phyloP scores from a whole-genome alignment of 2,113 vertebrate species.

The Orientallactaga bullata region DNA sequence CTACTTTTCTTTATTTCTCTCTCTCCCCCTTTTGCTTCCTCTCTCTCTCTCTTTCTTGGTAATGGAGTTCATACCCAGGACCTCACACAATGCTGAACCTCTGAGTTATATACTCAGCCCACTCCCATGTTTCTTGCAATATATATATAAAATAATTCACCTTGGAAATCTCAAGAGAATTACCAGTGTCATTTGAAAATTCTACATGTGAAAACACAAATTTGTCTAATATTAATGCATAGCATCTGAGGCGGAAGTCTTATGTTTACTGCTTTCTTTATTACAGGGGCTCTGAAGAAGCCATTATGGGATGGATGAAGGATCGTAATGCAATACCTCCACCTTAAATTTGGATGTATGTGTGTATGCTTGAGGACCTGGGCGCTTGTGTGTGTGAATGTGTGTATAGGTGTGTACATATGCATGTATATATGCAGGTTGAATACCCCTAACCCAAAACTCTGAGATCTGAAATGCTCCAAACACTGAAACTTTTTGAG shows the following conservation, averaged over 20 bases:
- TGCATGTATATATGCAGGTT: conserved; percentile 54
- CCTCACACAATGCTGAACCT: not conserved
- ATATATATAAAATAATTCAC: not conserved
- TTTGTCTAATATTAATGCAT: not conserved
- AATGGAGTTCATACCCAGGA: not conserved
- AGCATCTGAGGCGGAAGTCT: not conserved
- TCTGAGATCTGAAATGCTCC: not conserved
- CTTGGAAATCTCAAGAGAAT: conserved; percentile 20
- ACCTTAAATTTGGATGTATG: conserved; percentile 85
- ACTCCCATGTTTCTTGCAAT: not conserved
- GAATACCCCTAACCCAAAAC: conserved; percentile 13
- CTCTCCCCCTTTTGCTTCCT: too few relatives aligned
- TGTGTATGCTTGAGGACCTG: conserved; percentile 43
- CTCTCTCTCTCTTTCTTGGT: too few relatives aligned
- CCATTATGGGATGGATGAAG: conserved; percentile 86
- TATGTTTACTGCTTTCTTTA: not conserved
- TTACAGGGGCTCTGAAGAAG: conserved; percentile 85
- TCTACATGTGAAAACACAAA: not conserved
- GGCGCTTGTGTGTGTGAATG: conserved; percentile 70
- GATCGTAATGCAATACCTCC: conserved; percentile 91
- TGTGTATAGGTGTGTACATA: conserved; percentile 37
- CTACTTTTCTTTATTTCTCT: not conserved
- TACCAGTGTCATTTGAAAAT: not conserved
- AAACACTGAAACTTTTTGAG: not conserved
- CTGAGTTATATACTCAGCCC: not conserved